Conservation (phyloP, 2,888 invertebrate genomes). For the Aporophyla nigra region DNA sequence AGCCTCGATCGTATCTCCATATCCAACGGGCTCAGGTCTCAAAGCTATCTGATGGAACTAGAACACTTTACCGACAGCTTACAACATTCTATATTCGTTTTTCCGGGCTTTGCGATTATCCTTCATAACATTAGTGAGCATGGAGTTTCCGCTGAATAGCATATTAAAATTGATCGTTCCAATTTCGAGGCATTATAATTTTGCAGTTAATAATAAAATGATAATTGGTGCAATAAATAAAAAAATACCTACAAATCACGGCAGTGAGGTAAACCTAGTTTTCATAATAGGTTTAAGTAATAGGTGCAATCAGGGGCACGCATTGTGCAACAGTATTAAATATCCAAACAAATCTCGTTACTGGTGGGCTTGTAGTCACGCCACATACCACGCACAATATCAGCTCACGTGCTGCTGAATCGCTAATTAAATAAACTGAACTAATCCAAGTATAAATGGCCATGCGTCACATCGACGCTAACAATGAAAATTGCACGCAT, state of each 20-base stretch:
- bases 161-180: not conserved
- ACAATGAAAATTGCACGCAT: conserved; percentile 59
- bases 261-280: conserved; percentile 36
- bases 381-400: conserved; percentile 68
- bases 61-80: conserved; percentile 44
- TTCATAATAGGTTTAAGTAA: conserved; percentile 43
- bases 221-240: conserved; percentile 36
- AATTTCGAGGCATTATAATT: conserved; percentile 8
- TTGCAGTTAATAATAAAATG: not conserved
- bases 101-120: conserved; percentile 20
- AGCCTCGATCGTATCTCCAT: conserved; percentile 48
- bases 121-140: conserved; percentile 7
- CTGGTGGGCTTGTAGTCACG: conserved; percentile 62
- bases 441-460: conserved; percentile 68
- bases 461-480: conserved; percentile 60
- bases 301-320: conserved; percentile 60
- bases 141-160: conserved; percentile 2
- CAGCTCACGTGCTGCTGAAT: conserved; percentile 71
- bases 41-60: conserved; percentile 59
- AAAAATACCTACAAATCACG: conserved; percentile 36
- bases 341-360: conserved; percentile 65
- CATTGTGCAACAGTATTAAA: conserved; percentile 53
- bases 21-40: conserved; percentile 45
- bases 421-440: conserved; percentile 77
- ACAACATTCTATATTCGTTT: conserved; percentile 35